A percentile compares a stretch with the other conserved stretches of the same genome.
Conservation (phyloP, 2,797 vertebrate species). For the Acanthis flammea region DNA sequence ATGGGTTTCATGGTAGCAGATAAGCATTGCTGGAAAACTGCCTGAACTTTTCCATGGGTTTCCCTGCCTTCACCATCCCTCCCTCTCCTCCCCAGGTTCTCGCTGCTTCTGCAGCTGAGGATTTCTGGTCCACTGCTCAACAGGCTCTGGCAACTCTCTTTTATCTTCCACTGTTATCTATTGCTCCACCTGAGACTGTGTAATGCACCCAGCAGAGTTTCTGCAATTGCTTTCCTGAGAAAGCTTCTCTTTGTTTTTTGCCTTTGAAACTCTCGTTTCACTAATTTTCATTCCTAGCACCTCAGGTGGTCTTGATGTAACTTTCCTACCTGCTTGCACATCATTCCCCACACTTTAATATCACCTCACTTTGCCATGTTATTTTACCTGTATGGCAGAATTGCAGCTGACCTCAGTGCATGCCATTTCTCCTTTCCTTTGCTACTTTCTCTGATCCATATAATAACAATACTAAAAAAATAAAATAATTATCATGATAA, state of each 20-base stretch:
- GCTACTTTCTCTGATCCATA: not conserved
- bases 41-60: not conserved
- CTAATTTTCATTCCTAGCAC: not conserved
- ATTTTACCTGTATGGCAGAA: not conserved
- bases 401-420: not conserved
- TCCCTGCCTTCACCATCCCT: not conserved
- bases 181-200: not conserved
- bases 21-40: not conserved
- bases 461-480: not conserved
- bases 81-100: not conserved
- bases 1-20: not conserved
- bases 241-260: not conserved
- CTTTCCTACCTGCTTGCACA: not conserved
- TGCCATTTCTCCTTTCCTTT: not conserved
- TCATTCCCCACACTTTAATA: not conserved
- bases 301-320: not conserved
- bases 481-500: not conserved
- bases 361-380: not conserved
- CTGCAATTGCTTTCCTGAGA: not conserved
- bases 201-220: not conserved
- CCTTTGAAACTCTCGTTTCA: not conserved
- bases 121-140: not conserved
- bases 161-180: not conserved
- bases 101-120: not conserved
- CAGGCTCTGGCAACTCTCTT: not conserved